Base-by-base conservation (phyloP, 1,140 invertebrate species). In the Olivierus martensii region DNA sequence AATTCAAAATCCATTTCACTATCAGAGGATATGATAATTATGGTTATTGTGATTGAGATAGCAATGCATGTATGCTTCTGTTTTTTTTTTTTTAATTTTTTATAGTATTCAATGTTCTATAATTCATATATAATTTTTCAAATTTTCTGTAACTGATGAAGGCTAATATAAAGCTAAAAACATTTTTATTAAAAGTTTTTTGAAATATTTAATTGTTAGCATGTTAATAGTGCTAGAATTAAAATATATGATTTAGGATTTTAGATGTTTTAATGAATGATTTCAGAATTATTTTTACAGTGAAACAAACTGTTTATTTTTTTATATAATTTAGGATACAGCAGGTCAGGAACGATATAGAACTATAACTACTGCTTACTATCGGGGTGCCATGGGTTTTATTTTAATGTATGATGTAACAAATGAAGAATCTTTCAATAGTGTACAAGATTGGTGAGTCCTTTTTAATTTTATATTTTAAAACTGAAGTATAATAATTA, bases 381-480 rank as follows among this genome's bases (percentile, higher is more conserved):
- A 99, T 71, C 78, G 96, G 69, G 96, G 96, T 51, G 95, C 96
- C 45, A 99, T 99, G 96, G 96, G 96, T 46, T 99, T 99, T 71
- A 97, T 99, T 59, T 77, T 99, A 49, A 99, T 99, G 96, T 99
- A 99, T 69, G 96, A 99, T 71, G 95, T 99, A 61, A 99, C 95
- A 49, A 99, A 99, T 69, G 96, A 99, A 73, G 96, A 99, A 71
- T 99, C 94, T 46, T 99, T 99, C 71, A 99, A 98, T 72, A 94
- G 91, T 63, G 95, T 99, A 28, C 95, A 99, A 75, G 96, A 99
- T 73, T 99, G 96, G 95, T 89, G 66, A 75, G 41, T 43, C 0
- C 17, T 43, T n/a, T n/a, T n/a, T n/a, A n/a, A n/a, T n/a, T n/a
- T n/a, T n/a, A n/a, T n/a, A n/a, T n/a, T n/a, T n/a, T n/a, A n/a